phyloP scores from a whole-genome alignment of 2,888 invertebrate species.

The Gnatocerus cornutus region DNA sequence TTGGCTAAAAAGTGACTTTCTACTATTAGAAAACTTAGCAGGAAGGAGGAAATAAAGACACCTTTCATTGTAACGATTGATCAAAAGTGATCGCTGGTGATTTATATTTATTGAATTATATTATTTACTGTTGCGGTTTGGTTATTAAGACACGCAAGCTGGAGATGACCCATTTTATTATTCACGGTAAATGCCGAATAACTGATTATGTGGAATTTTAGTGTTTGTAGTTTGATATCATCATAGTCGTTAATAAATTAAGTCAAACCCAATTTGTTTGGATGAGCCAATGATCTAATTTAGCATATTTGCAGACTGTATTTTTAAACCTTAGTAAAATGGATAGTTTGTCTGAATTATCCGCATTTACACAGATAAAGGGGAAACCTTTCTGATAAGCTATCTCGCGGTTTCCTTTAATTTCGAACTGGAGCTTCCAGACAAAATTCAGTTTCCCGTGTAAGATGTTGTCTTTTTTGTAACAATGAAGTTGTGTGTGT shows the following conservation, averaged over 20 bases:
- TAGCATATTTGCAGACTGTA: too few relatives aligned
- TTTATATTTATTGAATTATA: constrained; percentile 40
- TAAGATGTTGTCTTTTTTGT: not conserved
- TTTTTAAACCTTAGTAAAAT: too few relatives aligned
- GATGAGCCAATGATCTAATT: too few relatives aligned
- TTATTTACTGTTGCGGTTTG: constrained; percentile 33
- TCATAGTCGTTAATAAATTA: too few relatives aligned
- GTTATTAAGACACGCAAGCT: constrained; percentile 19
- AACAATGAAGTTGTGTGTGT: constrained; percentile 19
- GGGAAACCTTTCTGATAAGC: constrained; percentile 30
- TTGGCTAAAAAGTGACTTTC: constrained; percentile 49
- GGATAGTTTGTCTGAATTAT: constrained; percentile 1
- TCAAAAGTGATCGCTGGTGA: not conserved
- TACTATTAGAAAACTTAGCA: constrained; percentile 2
- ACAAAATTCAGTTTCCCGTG: not conserved
- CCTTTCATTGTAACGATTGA: constrained; percentile 17
- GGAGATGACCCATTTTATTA: too few relatives aligned
- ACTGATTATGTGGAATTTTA: too few relatives aligned
- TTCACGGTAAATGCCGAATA: too few relatives aligned
- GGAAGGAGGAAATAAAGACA: not conserved
- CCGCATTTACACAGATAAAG: constrained; percentile 5
- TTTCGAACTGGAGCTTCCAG: not conserved
- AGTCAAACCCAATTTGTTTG: too few relatives aligned
- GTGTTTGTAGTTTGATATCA: too few relatives aligned
- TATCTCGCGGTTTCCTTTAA: constrained; percentile 45